Base-by-base conservation (phyloP, 64 coral and sea anemone genomes). In the Stichodactyla mertensii region DNA sequence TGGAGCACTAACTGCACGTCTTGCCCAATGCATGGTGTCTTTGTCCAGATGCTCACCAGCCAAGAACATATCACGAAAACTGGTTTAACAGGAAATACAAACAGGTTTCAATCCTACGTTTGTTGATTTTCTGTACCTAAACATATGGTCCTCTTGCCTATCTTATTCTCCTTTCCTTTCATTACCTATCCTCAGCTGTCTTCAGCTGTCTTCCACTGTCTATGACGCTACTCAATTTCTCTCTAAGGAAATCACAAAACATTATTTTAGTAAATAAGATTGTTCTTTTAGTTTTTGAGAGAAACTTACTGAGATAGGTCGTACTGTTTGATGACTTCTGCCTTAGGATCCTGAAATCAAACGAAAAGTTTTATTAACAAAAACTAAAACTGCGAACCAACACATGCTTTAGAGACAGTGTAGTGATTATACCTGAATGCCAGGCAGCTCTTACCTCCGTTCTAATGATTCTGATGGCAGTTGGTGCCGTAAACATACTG, bases 31-130 rank as follows among this genome's bases (percentile, higher is more conserved):
- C 88, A 99, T 92, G 0, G 97, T 99, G 26, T 95, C 88, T 19
- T 95, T 99, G 52, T 99, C 97, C 90, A 92, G 82, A 55, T 99
- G 97, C 78, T 95, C 97, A 10, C 97, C 97, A 83, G 97, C 97
- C 51, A 99, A 87, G 83, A 99, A 99, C 90, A 99, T 82, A 55
- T 86, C 90, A 61, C 97, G 93, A 57, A 99, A 95, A 89, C 97
- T 99, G 64, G 31, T 74, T 74, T 74, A 31, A 27, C 69, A 74
- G 69, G 69, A 71, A 71, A 24, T 4, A 74, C 24, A 74, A 74
- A 74, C 69, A 13, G 69, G 22, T 84, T 26, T 84, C 15, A 24
- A 84, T 45, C 36, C 36, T 45, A 45, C 36, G 36, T 4, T 45
- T 45, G 36, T 45, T 45, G 36, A 45, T 45, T 45, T 45, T 1